Percentiles rank a stretch among this genome's conserved stretches.
phyloP scores from a whole-genome alignment of 2,113 vertebrate genomes.

The Laticauda laticaudata region DNA sequence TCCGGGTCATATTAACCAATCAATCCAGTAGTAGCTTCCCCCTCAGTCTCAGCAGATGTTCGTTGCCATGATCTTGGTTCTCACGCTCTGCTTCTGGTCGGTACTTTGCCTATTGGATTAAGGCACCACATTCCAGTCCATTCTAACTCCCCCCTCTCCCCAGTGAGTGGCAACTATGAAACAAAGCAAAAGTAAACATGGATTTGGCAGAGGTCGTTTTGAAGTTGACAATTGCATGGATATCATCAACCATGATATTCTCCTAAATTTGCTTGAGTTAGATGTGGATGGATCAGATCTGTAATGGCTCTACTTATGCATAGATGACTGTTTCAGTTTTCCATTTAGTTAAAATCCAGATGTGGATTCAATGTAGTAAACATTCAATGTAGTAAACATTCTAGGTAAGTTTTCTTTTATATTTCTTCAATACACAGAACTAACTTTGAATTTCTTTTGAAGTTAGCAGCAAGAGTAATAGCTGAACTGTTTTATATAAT shows the following conservation, averaged over 20 bases:
- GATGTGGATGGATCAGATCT: not conserved
- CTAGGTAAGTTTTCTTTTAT: not conserved
- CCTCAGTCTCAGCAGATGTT: no score
- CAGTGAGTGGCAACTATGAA: no score
- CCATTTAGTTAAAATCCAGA: no score
- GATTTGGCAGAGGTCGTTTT: no score
- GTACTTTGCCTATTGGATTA: no score
- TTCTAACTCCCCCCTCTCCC: no score
- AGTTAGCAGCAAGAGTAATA: not conserved
- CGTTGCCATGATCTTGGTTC: no score
- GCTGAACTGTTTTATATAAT: not conserved
- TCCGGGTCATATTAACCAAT: no score
- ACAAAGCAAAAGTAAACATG: no score
- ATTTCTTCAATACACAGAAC: not conserved
- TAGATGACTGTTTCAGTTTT: not conserved
- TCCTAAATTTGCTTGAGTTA: not conserved
- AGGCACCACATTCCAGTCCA: no score
- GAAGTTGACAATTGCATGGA: not conserved
- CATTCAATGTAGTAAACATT: not conserved
- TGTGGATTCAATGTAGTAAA: not conserved
- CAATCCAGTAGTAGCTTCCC: no score
- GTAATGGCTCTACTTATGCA: not conserved
- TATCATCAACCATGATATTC: not conserved
- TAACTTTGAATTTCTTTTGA: not conserved
- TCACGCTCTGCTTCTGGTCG: no score